Evolutionary conservation across 1,140 invertebrate genomes (phyloP), one percentile per base, ranked within the genome.

Genomic region (Papilio aristodemus): DNA sequence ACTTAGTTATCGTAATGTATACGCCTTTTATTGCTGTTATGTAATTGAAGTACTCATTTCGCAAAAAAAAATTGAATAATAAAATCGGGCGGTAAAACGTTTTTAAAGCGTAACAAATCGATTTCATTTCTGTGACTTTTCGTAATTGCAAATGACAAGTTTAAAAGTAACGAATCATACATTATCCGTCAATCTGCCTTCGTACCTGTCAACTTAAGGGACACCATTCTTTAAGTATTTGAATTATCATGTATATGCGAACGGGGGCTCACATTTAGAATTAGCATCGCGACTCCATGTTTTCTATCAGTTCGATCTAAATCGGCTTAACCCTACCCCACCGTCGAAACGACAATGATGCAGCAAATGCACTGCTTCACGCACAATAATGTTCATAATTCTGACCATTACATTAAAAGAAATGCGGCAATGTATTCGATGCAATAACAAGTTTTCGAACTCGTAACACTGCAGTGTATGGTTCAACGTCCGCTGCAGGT

Each of bases 281-380:
- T 86, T 84, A 86, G 82, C 83, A 84, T 87, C 81, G 75, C 72
- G 68, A 76, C 73, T 76, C 72, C 73, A 64, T 77, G 71, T 78
- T 71, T 54, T 80, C 78, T 86, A 89, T 89, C 86, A 71, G 75
- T 66, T 69, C 67, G 71, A 89, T 87, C 86, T 87, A 89, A 89
- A 89, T 84, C 86, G 80, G 84, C 84, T 87, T 87, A 86, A 77
- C 75, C 79, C 76, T 80, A 80, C 68, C 78, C 73, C 71, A 22
- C 22, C 19, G 62, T 41, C 67, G 71, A 57, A 59, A 67, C 46
- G 14, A 39, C 36, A 17, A 11, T 62, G 37, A 37, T 62, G 36
- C 59, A 39, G 36, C 59, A 36, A 43, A 66, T 32, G n/a, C 37
- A 63, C 25, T 66, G 41, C 63, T 50, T 41, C 41, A 19, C 19